Conservation (phyloP, 2,888 invertebrate genomes). For the Drosophila meridionalis region DNA sequence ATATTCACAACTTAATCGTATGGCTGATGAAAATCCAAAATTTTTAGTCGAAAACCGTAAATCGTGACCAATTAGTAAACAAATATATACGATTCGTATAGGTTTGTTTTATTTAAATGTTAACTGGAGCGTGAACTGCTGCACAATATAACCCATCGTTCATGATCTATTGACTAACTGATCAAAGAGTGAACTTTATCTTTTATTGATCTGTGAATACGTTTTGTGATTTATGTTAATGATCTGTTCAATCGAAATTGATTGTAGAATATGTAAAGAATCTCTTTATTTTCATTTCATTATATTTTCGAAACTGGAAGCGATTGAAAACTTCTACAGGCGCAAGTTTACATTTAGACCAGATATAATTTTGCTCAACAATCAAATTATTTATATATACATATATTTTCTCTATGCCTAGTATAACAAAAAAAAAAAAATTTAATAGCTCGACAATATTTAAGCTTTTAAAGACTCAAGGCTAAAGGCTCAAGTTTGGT, state of each 20-base stretch:
- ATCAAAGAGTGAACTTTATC: not conserved
- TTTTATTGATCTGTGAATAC: not conserved
- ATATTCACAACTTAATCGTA: not conserved
- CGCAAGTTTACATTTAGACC: not conserved
- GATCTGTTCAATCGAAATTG: not conserved
- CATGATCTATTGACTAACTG: not conserved
- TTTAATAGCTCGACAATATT: too few species aligned
- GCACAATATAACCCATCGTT: not conserved
- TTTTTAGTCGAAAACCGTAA: not conserved
- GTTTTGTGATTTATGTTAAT: not conserved
- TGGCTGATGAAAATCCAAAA: not conserved
- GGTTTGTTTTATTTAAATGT: not conserved
- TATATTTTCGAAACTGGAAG: not conserved
- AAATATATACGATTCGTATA: too few species aligned
- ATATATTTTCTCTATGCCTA: not conserved
- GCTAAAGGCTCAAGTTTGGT: too few species aligned
- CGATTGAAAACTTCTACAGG: not conserved
- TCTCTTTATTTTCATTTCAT: not conserved
- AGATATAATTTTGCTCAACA: too few species aligned
- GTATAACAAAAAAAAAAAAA: too few species aligned
- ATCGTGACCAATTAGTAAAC: not conserved
- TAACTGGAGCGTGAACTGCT: not conserved
- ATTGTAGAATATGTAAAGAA: not conserved
- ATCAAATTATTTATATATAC: too few species aligned
- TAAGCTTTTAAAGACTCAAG: too few species aligned